Conservation (phyloP, 2,113 vertebrate species). For the Microtus pennsylvanicus region DNA sequence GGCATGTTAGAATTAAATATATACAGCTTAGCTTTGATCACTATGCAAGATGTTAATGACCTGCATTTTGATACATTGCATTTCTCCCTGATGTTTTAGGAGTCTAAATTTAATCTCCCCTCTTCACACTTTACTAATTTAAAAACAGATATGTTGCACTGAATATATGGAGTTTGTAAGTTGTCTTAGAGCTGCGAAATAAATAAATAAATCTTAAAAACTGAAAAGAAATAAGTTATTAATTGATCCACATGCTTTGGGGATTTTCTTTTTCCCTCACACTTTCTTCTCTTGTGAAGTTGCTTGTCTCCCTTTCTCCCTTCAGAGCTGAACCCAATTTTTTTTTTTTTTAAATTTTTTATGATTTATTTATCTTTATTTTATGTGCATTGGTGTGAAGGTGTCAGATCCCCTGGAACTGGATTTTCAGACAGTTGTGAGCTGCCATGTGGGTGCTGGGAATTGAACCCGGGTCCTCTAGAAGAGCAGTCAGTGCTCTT, state of each 20-base stretch:
- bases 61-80: constrained; percentile 47
- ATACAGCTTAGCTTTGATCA: neutral
- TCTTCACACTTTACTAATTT: constrained; percentile 59
- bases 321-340: neutral
- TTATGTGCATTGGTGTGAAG: no score
- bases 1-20: neutral
- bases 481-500: no score
- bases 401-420: no score
- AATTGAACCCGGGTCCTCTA: no score
- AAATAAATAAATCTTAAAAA: constrained; percentile 44
- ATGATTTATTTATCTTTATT: no score
- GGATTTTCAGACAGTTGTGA: no score
- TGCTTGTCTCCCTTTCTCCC: neutral
- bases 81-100: constrained; percentile 43
- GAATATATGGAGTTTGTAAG: constrained; percentile 50
- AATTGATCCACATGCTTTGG: neutral
- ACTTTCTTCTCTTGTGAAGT: neutral
- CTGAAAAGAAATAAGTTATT: constrained; percentile 31
- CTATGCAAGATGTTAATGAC: constrained; percentile 55
- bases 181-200: constrained; percentile 24
- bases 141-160: constrained; percentile 62
- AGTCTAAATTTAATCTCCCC: constrained; percentile 62
- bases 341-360: no score
- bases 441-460: no score
- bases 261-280: neutral